A percentile compares a stretch with the other conserved stretches of the same genome.
phyloP scores from a whole-genome alignment of 2,113 vertebrate genomes.

The Pundamilia nyererei region DNA sequence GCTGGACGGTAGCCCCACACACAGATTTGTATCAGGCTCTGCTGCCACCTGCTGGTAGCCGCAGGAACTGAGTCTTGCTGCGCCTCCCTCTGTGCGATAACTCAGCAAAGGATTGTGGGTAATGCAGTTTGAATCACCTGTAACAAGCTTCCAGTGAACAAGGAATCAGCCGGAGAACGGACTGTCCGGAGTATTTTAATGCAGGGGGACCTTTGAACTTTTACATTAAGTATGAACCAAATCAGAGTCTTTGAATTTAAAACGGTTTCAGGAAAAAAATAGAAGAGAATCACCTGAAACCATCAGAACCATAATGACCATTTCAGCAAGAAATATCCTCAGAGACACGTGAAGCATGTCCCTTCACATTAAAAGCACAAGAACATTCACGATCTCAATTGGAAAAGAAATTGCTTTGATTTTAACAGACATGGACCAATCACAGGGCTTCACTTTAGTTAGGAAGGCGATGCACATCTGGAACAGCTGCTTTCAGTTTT shows the following conservation, averaged over 20 bases:
- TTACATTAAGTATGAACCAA: background rate
- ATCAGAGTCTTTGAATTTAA: background rate
- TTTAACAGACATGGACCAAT: background rate
- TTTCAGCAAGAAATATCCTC: background rate
- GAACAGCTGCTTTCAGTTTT: background rate
- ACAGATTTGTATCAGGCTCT: background rate
- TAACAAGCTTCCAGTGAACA: background rate
- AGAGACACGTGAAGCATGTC: background rate
- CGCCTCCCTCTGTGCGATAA: background rate
- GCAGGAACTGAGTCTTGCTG: background rate
- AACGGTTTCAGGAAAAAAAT: background rate
- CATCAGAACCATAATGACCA: background rate
- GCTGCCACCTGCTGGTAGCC: background rate
- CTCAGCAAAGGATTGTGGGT: background rate
- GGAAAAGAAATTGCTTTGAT: background rate
- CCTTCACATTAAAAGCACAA: background rate
- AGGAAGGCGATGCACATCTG: background rate
- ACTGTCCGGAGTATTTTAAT: background rate
- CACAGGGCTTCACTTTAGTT: background rate
- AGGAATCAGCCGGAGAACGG: background rate
- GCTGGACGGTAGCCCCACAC: background rate
- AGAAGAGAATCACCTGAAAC: background rate
- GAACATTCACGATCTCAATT: too few relatives aligned
- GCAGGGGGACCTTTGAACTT: background rate
- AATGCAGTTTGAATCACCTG: background rate